A percentile compares a stretch with the other conserved stretches of the same genome.
phyloP scores from a whole-genome alignment of 2,888 invertebrate genomes.

The Harpalus rubripes region DNA sequence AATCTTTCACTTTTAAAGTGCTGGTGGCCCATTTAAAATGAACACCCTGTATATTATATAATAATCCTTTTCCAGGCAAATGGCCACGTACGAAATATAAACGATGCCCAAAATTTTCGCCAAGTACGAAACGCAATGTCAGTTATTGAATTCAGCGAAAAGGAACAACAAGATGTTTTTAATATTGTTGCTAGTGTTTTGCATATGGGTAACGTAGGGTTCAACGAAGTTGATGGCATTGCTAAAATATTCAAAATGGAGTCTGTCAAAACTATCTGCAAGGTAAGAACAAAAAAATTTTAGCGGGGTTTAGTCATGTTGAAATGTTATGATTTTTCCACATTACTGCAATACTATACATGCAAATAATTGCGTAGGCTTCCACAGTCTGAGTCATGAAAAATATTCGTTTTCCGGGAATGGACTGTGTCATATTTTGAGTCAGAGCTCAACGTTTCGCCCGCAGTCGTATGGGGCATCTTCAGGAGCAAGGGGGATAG shows the following conservation, averaged over 20 bases:
- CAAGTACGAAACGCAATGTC: constrained; percentile 87
- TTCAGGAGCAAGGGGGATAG: too few species aligned
- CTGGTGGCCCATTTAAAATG: too few species aligned
- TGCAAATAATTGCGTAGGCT: too few species aligned
- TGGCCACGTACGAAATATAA: constrained; percentile 76
- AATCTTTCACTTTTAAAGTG: too few species aligned
- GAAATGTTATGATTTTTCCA: too few species aligned
- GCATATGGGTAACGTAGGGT: constrained; percentile 92
- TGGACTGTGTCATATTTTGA: too few species aligned
- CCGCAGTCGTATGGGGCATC: too few species aligned
- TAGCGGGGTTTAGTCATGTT: too few species aligned
- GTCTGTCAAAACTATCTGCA: constrained; percentile 82
- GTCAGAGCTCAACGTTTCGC: too few species aligned
- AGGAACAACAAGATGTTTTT: constrained; percentile 88
- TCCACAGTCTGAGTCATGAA: too few species aligned
- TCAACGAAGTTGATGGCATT: constrained; percentile 85
- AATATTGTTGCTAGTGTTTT: constrained; percentile 90
- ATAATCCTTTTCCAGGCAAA: constrained; percentile 75
- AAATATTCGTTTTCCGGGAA: too few species aligned
- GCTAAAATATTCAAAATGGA: constrained; percentile 85
- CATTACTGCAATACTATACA: too few species aligned
- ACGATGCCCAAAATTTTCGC: constrained; percentile 85
- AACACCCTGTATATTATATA: constrained; percentile 23
- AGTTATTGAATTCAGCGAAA: constrained; percentile 86
- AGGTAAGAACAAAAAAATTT: constrained; percentile 78